Evolutionary conservation across 2,888 invertebrate genomes (phyloP).

Genomic region (Cylindroiulus punctatus): DNA sequence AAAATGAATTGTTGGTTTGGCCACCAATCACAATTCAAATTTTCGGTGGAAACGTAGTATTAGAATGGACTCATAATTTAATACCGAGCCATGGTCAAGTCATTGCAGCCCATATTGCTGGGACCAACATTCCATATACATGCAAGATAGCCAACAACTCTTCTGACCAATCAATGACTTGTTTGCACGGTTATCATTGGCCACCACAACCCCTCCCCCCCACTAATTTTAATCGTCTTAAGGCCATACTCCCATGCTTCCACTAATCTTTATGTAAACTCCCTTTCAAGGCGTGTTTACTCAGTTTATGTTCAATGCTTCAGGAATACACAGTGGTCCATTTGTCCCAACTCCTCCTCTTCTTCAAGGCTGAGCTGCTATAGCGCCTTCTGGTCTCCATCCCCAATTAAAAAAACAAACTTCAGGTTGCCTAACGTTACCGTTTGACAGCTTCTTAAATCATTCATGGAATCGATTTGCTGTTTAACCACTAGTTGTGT

Average conservation of each 20-base stretch:
- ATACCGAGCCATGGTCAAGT: no score
- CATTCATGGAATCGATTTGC: slow-evolving; percentile 16
- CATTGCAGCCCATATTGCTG: no score
- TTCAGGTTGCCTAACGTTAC: neutral
- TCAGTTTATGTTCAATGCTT: neutral
- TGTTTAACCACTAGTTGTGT: neutral
- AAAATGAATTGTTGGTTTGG: no score
- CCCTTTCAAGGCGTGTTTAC: slow-evolving; percentile 6
- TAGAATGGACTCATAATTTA: no score
- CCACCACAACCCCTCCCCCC: neutral
- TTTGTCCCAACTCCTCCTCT: neutral
- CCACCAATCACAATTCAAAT: no score
- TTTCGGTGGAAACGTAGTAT: no score
- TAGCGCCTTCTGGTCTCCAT: neutral
- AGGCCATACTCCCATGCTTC: neutral
- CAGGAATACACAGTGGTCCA: neutral
- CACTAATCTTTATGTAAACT: slow-evolving; percentile 25
- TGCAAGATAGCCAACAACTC: neutral
- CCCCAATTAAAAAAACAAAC: neutral
- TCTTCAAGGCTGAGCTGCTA: neutral
- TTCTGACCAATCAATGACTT: neutral
- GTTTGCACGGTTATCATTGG: neutral
- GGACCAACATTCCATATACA: neutral
- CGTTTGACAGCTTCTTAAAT: neutral
- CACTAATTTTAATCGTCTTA: neutral